Evolutionary conservation across 1,140 invertebrate genomes (phyloP), one percentile per base, ranked within the genome.

Genomic region (Bombus ignitus): DNA sequence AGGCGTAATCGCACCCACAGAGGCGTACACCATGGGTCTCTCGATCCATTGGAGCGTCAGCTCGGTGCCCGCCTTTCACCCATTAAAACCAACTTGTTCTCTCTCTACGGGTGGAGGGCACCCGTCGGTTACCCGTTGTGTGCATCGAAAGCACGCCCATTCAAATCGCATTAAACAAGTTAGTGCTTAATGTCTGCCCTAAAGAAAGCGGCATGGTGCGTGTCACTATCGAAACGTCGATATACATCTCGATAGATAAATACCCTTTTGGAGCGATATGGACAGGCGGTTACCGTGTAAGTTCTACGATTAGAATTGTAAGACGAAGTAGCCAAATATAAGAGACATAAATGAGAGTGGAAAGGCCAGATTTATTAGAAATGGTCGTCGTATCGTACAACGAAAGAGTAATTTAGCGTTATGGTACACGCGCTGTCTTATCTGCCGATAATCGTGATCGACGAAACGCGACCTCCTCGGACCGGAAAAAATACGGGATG

Each of bases 11-110:
- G 88, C 85, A 90, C 39, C 88, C 88, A 90, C 86, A 90, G 87
- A 90, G 89, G 89, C 89, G 90, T 90, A 87, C 70, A 90, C 89
- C 85, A 42, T 83, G 82, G 91, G 92, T 91, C 92, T 93, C 92
- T 92, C 93, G 92, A 94, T 91, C 92, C 92, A 94, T 94, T 94
- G 94, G 93, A 94, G 90, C 93, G 93, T 94, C 92, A 92, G 91
- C 91, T 92, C 84, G 83, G 89, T 90, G 90, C 93, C 93, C 93
- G 94, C 94, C 94, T 94, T 94, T 94, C 92, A 91, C 93, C 93
- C 93, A 94, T 94, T 94, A 94, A 94, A 94, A 89, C 86, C 75
- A 68, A 94, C 91, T 92, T 88, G 86, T 85, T 92, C 85, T 84
- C 85, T 87, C 87, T 86, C 81, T 79, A 74, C 83, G 80, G 87